Base-by-base conservation (phyloP, 53 echinoderm and acorn worm genomes). In the Crossaster papposus region DNA sequence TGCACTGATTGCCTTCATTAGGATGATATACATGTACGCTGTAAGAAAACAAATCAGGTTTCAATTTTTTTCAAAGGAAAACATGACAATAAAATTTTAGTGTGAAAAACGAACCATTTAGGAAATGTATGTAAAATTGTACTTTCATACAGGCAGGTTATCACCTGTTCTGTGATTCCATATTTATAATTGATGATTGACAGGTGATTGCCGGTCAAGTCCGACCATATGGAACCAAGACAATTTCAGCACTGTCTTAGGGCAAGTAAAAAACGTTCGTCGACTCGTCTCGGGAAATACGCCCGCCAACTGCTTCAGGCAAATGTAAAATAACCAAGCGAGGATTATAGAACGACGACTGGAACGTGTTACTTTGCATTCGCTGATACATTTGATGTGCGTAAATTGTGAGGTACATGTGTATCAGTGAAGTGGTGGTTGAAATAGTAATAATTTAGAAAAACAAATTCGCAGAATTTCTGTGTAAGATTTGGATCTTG, bases 161-260 rank as follows among this genome's bases (percentile, higher is more conserved):
- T n/a, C n/a, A n/a, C n/a, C n/a, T n/a, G n/a, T n/a, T n/a, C n/a
- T n/a, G n/a, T n/a, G n/a, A n/a, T n/a, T n/a, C n/a, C n/a, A n/a
- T n/a, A n/a, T n/a, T n/a, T n/a, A n/a, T n/a, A n/a, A n/a, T 51
- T 50, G 72, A 30, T 52, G 5, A 54, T 29, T 29, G 51, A 54
- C 31, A 84, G n/a, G n/a, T 72, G 84, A 84, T 84, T 84, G 84
- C 51, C 72, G 71, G 72, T 44, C 52, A 8, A 29, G 44, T 30
- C 44, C 26, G 14, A 32, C 51, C 70, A 83, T 83, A 84, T 72
- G 84, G 71, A 71, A 51, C 54, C 24, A 9, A n/a, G 24, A 44
- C 72, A 84, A 84, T 72, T 72, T 71, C 84, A 31, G 18, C 28
- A 9, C 53, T 53, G 22, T 53, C 84, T 84, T 30, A 52, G 32